These are phyloP conservation scores for Cataglyphis cursor DNA, from an alignment of 2,888 invertebrate genomes.

Conservation along the genomic window DNA sequence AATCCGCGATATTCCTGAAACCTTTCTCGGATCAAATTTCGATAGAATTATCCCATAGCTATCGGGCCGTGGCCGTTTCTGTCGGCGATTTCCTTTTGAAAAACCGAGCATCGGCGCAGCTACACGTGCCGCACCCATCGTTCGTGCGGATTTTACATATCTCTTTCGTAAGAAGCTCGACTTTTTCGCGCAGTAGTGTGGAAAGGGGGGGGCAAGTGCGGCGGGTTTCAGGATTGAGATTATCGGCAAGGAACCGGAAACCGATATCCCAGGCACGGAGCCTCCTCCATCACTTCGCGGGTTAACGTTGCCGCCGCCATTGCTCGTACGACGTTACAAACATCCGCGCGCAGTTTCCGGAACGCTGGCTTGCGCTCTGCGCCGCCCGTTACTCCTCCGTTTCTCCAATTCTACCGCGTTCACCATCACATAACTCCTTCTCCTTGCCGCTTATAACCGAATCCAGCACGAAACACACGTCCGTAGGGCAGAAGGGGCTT, in stretches of 20 bases:
- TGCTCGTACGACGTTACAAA: constrained; percentile 78
- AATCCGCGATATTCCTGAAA: constrained; percentile 45
- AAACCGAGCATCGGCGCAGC: constrained; percentile 36
- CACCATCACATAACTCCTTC: constrained; percentile 73
- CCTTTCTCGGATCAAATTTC: constrained; percentile 55
- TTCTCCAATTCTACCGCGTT: constrained; percentile 59
- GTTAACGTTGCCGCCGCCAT: constrained; percentile 72
- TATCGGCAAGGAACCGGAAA: constrained; percentile 83
- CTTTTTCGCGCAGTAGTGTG: constrained; percentile 51
- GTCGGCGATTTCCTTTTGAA: constrained; percentile 48
- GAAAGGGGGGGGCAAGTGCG: constrained; percentile 66
- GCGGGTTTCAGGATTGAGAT: constrained; percentile 79
- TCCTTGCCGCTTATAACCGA: constrained; percentile 73
- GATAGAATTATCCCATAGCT: constrained; percentile 49
- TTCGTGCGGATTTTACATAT: constrained; percentile 67
- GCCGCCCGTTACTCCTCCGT: constrained; percentile 60
- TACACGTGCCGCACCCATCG: constrained; percentile 43
- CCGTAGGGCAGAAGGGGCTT: constrained; percentile 66
- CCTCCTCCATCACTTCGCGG: constrained; percentile 81
- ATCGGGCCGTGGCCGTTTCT: constrained; percentile 27
- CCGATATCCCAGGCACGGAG: constrained; percentile 81
- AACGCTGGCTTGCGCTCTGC: constrained; percentile 76
- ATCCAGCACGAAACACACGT: constrained; percentile 74
- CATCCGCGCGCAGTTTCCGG: constrained; percentile 81
- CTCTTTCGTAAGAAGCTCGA: constrained; percentile 59